Evolutionary conservation across 1,140 invertebrate genomes (phyloP).

Genomic region (Matsumurasca onukii): DNA sequence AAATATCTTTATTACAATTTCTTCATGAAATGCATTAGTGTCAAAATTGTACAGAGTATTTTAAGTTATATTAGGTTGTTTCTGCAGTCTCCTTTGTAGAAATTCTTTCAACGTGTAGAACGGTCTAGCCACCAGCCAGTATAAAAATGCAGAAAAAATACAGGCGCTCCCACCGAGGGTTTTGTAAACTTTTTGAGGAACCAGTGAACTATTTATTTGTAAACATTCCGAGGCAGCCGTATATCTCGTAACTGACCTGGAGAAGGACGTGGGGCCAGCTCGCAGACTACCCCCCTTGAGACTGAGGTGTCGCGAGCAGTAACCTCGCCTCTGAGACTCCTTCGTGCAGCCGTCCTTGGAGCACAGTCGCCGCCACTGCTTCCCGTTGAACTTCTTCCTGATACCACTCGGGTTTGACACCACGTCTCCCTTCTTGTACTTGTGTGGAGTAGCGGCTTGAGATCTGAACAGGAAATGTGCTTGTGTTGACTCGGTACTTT

Average conservation of each 20-base stretch:
- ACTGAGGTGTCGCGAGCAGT: slow-evolving; percentile 93
- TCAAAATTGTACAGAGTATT: too few relatives aligned
- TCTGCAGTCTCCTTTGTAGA: too few relatives aligned
- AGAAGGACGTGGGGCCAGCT: slow-evolving; percentile 52
- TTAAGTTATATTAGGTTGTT: too few relatives aligned
- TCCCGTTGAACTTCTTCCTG: slow-evolving; percentile 98
- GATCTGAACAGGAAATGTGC: slow-evolving; percentile 67
- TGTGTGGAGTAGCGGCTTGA: slow-evolving; percentile 90
- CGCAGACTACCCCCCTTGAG: slow-evolving; percentile 70
- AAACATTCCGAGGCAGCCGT: too few relatives aligned
- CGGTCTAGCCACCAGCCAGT: too few relatives aligned
- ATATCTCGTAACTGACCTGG: slow-evolving; percentile 49
- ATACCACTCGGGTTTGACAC: slow-evolving; percentile 95
- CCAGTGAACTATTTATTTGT: too few relatives aligned
- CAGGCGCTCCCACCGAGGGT: too few relatives aligned
- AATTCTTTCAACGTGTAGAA: too few relatives aligned
- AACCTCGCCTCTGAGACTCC: slow-evolving; percentile 95
- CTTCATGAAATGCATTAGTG: too few relatives aligned
- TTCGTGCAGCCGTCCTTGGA: slow-evolving; percentile 96
- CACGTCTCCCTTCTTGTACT: slow-evolving; percentile 98
- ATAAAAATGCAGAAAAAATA: too few relatives aligned
- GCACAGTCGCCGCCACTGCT: slow-evolving; percentile 96
- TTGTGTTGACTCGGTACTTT: not conserved
- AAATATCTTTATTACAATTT: too few relatives aligned
- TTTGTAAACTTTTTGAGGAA: too few relatives aligned